Conservation (phyloP, 1,140 invertebrate species). For the Propsilocerus akamusi region DNA sequence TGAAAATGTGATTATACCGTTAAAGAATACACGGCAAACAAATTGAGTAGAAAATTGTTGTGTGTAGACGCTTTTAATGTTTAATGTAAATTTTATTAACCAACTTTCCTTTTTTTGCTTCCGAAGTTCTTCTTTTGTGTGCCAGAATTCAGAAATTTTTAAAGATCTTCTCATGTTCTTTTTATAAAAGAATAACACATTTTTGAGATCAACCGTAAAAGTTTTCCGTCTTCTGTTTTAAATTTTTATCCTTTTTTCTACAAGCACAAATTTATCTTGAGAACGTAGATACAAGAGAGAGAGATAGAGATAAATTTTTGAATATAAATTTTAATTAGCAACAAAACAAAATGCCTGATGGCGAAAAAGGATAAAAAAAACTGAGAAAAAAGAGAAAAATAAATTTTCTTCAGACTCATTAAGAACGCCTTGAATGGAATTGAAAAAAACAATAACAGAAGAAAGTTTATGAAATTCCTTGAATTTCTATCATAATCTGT, state of each 20-base stretch:
- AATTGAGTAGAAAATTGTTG: conserved; percentile 2
- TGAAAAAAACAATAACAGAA: no score
- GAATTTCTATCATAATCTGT: neutral
- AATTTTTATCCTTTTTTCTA: no score
- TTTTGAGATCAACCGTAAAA: no score
- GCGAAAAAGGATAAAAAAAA: conserved; percentile 1
- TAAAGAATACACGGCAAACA: neutral
- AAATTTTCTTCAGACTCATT: neutral
- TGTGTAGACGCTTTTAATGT: neutral
- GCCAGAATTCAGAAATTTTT: neutral
- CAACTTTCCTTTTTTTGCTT: neutral
- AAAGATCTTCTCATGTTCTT: neutral
- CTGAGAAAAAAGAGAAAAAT: neutral
- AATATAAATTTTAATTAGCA: conserved; percentile 2
- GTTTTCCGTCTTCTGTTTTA: no score
- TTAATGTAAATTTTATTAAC: conserved; percentile 3
- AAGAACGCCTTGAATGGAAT: no score
- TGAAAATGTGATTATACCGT: neutral
- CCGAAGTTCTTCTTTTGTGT: neutral
- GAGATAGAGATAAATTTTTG: neutral
- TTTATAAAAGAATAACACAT: neutral
- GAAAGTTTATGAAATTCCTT: neutral
- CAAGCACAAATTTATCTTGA: no score
- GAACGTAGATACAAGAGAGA: no score
- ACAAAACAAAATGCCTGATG: neutral